Percentiles rank a stretch among this genome's conserved stretches.
These are phyloP conservation scores for Pterocles orientalis DNA, from an alignment of 2,113 vertebrate genomes.

Conservation along the genomic window DNA sequence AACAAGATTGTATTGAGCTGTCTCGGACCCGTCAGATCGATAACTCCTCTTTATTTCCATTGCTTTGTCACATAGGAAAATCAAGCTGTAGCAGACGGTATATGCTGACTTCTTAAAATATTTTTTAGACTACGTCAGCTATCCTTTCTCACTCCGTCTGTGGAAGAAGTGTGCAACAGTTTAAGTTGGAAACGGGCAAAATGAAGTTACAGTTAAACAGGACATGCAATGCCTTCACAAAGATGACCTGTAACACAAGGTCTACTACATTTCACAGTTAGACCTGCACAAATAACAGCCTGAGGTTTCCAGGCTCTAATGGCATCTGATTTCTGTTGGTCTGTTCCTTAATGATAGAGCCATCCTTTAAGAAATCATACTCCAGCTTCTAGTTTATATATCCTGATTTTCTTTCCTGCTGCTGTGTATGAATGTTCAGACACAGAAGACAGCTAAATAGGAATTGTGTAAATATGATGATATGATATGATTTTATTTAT, in stretches of 20 bases:
- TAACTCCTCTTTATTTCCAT: background rate
- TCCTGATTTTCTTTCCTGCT: slow-evolving; percentile 50
- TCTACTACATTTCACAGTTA: background rate
- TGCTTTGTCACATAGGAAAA: background rate
- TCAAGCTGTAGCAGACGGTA: background rate
- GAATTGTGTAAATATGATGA: slow-evolving; percentile 42
- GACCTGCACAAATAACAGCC: background rate
- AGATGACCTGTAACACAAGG: background rate
- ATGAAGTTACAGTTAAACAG: background rate
- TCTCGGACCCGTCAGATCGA: background rate
- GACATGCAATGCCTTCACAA: background rate
- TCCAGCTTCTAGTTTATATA: background rate
- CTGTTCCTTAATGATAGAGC: background rate
- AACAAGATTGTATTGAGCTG: background rate
- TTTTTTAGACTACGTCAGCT: background rate
- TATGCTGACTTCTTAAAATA: background rate
- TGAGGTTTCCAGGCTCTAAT: background rate
- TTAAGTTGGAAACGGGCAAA: background rate
- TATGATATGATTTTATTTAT: background rate
- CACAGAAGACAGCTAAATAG: slow-evolving; percentile 6
- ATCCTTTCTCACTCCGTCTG: background rate
- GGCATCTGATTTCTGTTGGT: background rate
- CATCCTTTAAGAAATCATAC: background rate
- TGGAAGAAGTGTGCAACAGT: background rate
- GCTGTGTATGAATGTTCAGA: background rate